Base-by-base conservation (phyloP, 1,140 invertebrate species). In the Cyphomyrmex costatus region DNA sequence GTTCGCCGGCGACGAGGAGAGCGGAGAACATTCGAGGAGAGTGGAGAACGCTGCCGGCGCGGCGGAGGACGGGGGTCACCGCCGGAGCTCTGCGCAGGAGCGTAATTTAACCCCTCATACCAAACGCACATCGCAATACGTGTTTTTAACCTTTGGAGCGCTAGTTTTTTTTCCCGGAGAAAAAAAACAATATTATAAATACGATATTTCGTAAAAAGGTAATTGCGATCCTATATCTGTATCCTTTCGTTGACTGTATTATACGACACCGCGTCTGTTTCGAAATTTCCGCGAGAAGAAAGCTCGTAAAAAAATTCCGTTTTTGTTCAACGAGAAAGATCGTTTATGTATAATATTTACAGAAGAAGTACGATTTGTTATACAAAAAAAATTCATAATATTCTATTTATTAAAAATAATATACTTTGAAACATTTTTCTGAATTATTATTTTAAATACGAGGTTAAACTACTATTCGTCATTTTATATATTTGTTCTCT, bases 101-200 rank as follows among this genome's bases (percentile, higher is more conserved):
- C 79, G 79, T 83, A 83, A 83, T 83, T 83, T 83, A 83, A 83
- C 79, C 79, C 79, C 53, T 61, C 68, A 16, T 74, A 61, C 68
- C 68, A 21, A 83, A 56, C 51, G 53, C 68, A 80, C 36, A 14
- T 36, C 24, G 51, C 33, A 33, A 82, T 58, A 24, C 36, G 30
- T 33, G 36, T 56, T 77, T n/a, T 58, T 16, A 27, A 42, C 14
- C 30, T 80, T 70, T 49, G 19, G 14, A 14, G n/a, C 27, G 49
- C 12, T 58, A 24, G 0, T 12, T 60, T 73, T 82, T 71, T 46
- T 49, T 33, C 60, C 6, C 10, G 0, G 1, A 12, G 4, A 24
- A 27, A 27, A 24, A 19, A 56, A n/a, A 33, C 14, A 66, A 5
- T 33, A 27, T 63, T 63, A 21, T 12, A 42, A 46, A 60, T 46